phyloP scores from a whole-genome alignment of 2,113 vertebrate species.

The Malurus cyaneus region DNA sequence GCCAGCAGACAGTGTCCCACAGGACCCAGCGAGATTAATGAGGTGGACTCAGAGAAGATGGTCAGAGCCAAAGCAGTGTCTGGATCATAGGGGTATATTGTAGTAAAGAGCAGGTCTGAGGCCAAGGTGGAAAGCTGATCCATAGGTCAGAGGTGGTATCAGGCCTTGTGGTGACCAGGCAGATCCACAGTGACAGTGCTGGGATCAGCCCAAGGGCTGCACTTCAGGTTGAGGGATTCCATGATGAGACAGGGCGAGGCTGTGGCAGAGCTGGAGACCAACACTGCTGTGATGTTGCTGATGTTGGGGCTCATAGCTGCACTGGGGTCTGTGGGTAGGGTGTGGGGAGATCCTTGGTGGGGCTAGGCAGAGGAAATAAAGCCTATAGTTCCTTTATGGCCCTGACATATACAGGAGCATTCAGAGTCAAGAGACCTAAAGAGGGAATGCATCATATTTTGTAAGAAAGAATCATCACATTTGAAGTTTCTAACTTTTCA shows the following conservation, averaged over 20 bases:
- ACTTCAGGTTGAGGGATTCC: background rate
- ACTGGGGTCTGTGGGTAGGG: background rate
- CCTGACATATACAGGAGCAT: background rate
- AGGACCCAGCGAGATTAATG: background rate
- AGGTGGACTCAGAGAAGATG: background rate
- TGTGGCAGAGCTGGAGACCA: background rate
- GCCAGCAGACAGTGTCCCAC: background rate
- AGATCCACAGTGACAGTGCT: background rate
- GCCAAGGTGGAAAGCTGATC: background rate
- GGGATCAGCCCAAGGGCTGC: accelerated
- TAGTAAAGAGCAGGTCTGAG: background rate
- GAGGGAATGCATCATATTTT: background rate
- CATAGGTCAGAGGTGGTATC: background rate
- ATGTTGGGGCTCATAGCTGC: accelerated
- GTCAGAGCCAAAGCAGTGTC: background rate
- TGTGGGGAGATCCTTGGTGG: accelerated
- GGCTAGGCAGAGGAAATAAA: background rate
- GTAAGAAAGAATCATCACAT: background rate
- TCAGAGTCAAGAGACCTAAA: background rate
- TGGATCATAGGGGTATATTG: background rate
- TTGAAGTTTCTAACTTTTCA: background rate
- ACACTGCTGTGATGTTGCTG: background rate
- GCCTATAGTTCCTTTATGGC: background rate
- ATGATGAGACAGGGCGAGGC: background rate
- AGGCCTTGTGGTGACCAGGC: background rate